Evolutionary conservation across 1,140 invertebrate species (phyloP), one percentile per base, ranked within the genome.

Genomic region (Diorhabda sublineata): DNA sequence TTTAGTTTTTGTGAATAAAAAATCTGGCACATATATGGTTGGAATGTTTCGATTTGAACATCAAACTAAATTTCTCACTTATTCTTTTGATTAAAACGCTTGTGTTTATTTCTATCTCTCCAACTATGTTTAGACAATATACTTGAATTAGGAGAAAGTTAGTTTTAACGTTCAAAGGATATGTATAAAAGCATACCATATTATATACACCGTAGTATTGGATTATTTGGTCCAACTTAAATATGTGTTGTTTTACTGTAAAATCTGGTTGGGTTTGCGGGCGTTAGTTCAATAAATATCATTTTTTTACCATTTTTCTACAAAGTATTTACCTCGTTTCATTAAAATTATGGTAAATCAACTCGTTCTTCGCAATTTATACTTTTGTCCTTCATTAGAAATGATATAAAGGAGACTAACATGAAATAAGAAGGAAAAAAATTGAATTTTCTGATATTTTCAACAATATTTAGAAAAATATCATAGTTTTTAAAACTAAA

Each of bases 11-110:
- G 78, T 73, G 76, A 78, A 80, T 80, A 81, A 81, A 81, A 81
- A 79, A 79, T 82, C 81, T 82, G 81, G 81, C 81, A 82, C 81
- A 81, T 82, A 80, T 77, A 80, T 80, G 81, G 81, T 82, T 82
- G 81, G 81, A 82, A 82, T 82, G 81, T 81, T 81, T 78, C 71
- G 62, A 78, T 80, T 80, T 79, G 77, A 75, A 62, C 65, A 63
- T 63, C 44, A 57, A 45, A 61, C 68, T 69, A 57, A 65, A 57
- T 76, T 47, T 65, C 68, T 26, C 26, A 26, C 26, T 26, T 26
- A 26, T 26, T 26, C 26, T 26, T 26, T 26, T 26, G 26, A 26
- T 26, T 26, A 26, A 26, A 26, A 26, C 26, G 26, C 26, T 26
- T 26, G 26, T 26, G 26, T 26, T 26, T 26, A 26, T 26, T 26